Percentiles rank a stretch among this genome's conserved stretches.
phyloP scores from a whole-genome alignment of 2,797 vertebrate genomes.

The Emydoidea blandingii region DNA sequence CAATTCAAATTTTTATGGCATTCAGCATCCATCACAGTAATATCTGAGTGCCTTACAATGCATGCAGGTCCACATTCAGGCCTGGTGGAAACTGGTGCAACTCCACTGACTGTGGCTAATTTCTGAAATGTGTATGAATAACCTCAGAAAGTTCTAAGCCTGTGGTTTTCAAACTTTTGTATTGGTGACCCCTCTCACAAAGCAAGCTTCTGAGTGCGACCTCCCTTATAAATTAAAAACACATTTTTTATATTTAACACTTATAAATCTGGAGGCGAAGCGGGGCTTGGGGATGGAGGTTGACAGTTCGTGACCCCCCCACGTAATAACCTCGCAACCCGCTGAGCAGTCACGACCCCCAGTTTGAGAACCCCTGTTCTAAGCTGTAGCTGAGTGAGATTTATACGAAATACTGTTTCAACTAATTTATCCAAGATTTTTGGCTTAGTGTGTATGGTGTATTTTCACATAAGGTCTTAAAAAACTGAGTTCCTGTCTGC shows the following conservation, averaged over 20 bases:
- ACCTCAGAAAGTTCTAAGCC: not conserved
- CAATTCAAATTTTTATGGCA: not conserved
- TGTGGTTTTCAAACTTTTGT: too few species aligned
- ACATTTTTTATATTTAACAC: too few species aligned
- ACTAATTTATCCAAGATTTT: not conserved
- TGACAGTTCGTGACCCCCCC: too few species aligned
- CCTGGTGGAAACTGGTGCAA: not conserved
- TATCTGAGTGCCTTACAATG: not conserved
- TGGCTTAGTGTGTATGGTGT: not conserved
- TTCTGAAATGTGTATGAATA: not conserved
- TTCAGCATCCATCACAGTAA: accelerated
- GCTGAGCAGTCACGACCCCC: too few species aligned
- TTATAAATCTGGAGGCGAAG: too few species aligned
- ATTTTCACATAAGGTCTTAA: not conserved
- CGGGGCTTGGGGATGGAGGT: too few species aligned
- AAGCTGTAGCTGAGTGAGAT: not conserved
- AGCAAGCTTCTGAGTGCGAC: too few species aligned
- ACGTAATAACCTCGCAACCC: too few species aligned
- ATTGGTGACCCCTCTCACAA: too few species aligned
- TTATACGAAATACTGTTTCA: not conserved
- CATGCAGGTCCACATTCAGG: not conserved
- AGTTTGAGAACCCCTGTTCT: not conserved
- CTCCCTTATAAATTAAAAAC: too few species aligned
- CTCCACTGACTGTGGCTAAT: not conserved
- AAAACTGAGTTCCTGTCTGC: not conserved